A percentile compares a stretch with the other conserved stretches of the same genome.
These are phyloP conservation scores for Sarcophaga rosellei DNA, from an alignment of 2,888 invertebrate species.

Conservation along the genomic window DNA sequence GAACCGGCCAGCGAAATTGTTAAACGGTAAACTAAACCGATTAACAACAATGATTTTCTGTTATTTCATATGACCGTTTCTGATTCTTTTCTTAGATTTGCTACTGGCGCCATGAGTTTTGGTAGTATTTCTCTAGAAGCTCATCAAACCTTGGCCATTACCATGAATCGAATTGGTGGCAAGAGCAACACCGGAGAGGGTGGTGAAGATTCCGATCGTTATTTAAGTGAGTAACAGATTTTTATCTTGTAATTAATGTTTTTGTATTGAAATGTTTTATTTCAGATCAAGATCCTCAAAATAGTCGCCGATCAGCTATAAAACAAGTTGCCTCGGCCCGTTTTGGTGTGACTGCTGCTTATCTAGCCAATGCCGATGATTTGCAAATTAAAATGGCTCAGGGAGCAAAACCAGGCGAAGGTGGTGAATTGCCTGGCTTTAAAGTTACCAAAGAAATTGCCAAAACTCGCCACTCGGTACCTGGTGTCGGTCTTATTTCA, in stretches of 20 bases:
- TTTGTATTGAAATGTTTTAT: background rate
- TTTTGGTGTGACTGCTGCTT: constrained; percentile 98
- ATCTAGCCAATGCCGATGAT: constrained; percentile 98
- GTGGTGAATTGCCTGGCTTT: constrained; percentile 96
- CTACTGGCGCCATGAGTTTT: constrained; percentile 95
- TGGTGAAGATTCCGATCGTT: constrained; percentile 91
- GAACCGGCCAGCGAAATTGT: constrained; percentile 97
- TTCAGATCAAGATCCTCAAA: constrained; percentile 87
- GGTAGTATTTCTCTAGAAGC: constrained; percentile 98
- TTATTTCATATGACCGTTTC: constrained; percentile 2
- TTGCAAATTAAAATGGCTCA: constrained; percentile 99
- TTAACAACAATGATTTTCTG: background rate
- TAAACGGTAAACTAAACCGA: constrained; percentile 86
- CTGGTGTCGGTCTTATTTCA: constrained; percentile 98
- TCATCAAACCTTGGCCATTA: constrained; percentile 95
- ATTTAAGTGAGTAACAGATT: constrained; percentile 82
- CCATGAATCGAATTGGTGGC: constrained; percentile 98
- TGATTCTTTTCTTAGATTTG: constrained; percentile 74
- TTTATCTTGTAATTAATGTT: background rate
- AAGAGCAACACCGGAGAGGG: constrained; percentile 99
- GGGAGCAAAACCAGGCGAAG: constrained; percentile 99
- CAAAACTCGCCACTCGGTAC: constrained; percentile 95
- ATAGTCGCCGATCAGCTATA: constrained; percentile 95
- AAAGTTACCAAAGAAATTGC: constrained; percentile 98
- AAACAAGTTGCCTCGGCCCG: constrained; percentile 99